A percentile compares a stretch with the other conserved stretches of the same genome.
phyloP scores from a whole-genome alignment of 2,888 invertebrate species.

The Hydropsyche betteni region DNA sequence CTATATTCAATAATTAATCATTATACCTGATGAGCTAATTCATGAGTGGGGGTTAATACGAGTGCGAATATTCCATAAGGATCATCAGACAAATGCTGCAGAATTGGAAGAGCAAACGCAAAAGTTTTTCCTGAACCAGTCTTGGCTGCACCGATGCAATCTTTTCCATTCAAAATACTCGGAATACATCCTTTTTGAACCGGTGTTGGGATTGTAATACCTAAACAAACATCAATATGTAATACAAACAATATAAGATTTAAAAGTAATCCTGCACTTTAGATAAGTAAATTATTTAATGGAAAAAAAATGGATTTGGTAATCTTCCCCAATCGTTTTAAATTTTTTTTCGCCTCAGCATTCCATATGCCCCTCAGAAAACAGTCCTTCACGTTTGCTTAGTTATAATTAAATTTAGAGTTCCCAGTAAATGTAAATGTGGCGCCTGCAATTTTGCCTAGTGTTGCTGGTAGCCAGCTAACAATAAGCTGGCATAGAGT shows the following conservation, averaged over 20 bases:
- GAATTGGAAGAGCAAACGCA: slow-evolving; percentile 94
- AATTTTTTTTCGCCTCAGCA: too few relatives aligned
- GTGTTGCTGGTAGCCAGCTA: too few relatives aligned
- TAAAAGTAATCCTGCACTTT: not conserved
- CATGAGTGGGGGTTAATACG: slow-evolving; percentile 93
- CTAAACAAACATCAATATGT: slow-evolving; percentile 59
- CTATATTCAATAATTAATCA: slow-evolving; percentile 15
- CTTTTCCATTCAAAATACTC: slow-evolving; percentile 77
- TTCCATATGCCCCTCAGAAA: too few relatives aligned
- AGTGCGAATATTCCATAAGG: slow-evolving; percentile 96
- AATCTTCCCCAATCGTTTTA: too few relatives aligned
- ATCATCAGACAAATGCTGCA: slow-evolving; percentile 91
- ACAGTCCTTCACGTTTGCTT: too few relatives aligned
- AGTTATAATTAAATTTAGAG: too few relatives aligned
- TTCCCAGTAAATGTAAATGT: too few relatives aligned
- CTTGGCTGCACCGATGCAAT: slow-evolving; percentile 96
- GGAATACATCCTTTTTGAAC: slow-evolving; percentile 87
- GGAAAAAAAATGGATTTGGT: too few relatives aligned
- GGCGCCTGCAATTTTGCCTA: too few relatives aligned
- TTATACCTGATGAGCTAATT: slow-evolving; percentile 82
- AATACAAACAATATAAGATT: not conserved
- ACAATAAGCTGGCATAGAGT: too few relatives aligned
- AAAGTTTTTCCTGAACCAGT: slow-evolving; percentile 99
- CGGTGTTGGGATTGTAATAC: slow-evolving; percentile 79
- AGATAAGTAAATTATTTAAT: too few relatives aligned